A percentile compares a stretch with the other conserved stretches of the same genome.
phyloP scores from a whole-genome alignment of 2,113 vertebrate species.

The Triplophysa rosa region DNA sequence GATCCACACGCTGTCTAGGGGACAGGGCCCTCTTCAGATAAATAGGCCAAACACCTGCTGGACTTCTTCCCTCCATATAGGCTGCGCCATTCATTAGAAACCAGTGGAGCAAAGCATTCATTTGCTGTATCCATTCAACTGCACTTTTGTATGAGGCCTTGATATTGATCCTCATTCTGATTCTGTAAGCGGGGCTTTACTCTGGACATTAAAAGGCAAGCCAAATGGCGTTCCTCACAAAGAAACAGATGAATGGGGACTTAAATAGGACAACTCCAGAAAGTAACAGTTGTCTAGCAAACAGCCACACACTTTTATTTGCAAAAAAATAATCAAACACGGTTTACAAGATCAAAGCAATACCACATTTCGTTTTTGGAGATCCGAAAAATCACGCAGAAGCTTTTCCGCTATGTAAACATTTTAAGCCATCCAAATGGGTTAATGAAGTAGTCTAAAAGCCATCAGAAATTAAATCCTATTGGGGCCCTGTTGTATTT shows the following conservation, averaged over 20 bases:
- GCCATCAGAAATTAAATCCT: constrained; percentile 39
- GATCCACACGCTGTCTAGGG: constrained; percentile 76
- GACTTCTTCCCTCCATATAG: constrained; percentile 72
- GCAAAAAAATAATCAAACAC: background rate
- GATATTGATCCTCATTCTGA: constrained; percentile 51
- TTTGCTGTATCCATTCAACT: constrained; percentile 69
- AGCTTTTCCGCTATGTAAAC: background rate
- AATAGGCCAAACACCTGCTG: constrained; percentile 82
- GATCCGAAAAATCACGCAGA: background rate
- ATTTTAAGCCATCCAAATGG: constrained; percentile 25
- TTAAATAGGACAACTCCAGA: constrained; percentile 26
- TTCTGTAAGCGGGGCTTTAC: constrained; percentile 40
- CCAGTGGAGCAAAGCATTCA: constrained; percentile 67
- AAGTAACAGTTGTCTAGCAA: constrained; percentile 31
- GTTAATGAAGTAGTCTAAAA: constrained; percentile 43
- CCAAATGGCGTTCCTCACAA: constrained; percentile 40
- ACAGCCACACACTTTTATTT: background rate
- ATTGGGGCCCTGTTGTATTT: constrained; percentile 63
- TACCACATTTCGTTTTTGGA: background rate
- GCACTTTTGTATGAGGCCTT: constrained; percentile 61
- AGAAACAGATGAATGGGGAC: constrained; percentile 37
- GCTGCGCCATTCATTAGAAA: constrained; percentile 67
- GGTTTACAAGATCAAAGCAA: constrained; percentile 11
- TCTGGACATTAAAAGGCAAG: constrained; percentile 43
- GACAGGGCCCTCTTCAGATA: constrained; percentile 67